phyloP scores from a whole-genome alignment of 2,113 vertebrate genomes.

The Colius striatus region DNA sequence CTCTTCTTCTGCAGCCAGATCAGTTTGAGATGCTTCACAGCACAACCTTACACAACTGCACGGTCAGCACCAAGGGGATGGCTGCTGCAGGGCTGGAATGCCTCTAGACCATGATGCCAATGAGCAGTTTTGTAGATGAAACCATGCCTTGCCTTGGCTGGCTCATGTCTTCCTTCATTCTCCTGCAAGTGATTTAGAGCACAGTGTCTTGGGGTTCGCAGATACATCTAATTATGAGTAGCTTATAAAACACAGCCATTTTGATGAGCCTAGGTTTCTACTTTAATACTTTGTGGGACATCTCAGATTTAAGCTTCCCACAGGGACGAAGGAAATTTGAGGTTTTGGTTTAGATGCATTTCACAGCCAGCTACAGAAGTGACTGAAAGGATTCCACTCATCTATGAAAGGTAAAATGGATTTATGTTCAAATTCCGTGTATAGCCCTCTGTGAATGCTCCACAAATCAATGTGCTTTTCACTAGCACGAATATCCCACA shows the following conservation, averaged over 20 bases:
- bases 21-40: neutral
- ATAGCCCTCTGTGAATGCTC: neutral
- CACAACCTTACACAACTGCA: neutral
- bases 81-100: neutral
- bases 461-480: neutral
- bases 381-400: neutral
- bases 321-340: neutral
- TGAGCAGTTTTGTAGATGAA: neutral
- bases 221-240: neutral
- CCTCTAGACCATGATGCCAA: fast-evolving
- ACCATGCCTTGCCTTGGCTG: neutral
- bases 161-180: neutral
- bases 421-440: neutral
- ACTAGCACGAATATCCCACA: neutral
- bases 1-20: neutral
- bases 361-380: neutral
- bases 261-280: neutral
- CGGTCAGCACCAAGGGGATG: neutral
- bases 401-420: neutral
- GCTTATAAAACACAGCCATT: neutral
- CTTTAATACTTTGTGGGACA: neutral
- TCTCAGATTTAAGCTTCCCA: neutral
- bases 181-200: neutral
- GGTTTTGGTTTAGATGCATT: neutral
- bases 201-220: neutral